Base-by-base conservation (phyloP, 2,113 vertebrate species). In the Oncorhynchus gorbuscha region DNA sequence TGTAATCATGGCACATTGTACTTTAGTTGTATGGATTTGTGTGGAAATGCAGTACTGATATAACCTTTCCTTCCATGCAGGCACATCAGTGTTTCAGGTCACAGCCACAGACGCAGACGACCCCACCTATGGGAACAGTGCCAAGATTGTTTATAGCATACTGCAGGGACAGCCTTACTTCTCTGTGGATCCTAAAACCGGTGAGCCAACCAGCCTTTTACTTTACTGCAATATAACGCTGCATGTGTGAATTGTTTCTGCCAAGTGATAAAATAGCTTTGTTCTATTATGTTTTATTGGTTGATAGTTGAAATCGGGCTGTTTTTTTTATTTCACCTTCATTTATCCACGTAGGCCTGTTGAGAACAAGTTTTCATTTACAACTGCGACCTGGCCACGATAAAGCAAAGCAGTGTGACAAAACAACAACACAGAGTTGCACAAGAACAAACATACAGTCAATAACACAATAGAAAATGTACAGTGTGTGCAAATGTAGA, bases 181-280 rank as follows among this genome's bases (percentile, higher is more conserved):
- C 74, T 89, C 88, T 24, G 86, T 91, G 5, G 90, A 92, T 71
- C 86, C 90, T 22, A 91, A 91, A 81, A 91, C 85, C n/a, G 90
- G 90, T 92, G 79, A 73, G n/a, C 39, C 30, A 26, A 67, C 67
- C 49, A 26, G 64, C 64, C 64, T 51, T 4, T 16, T 24, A 7
- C n/a, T 62, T 22, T 8, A 71, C 9, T 35, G 16, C 51, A 55
- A 73, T 26, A 62, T 26, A 61, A 8, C 8, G 3, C 58, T 18
- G 22, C 24, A 35, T 62, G 59, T 24, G 20, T 62, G 6, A 62
- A 62, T 24, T 62, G 59, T 22, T n/a, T 62, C 59, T 62, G 59
- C 59, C 59, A 55, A 55, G 14, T 55, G 14, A 55, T 3, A 45
- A 55, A 55, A 18, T 62, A 22, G 6, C 59, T 11, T 12, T 45